These are phyloP conservation scores for Osmoderma eremita DNA, from an alignment of 2,888 invertebrate species.

Conservation along the genomic window DNA sequence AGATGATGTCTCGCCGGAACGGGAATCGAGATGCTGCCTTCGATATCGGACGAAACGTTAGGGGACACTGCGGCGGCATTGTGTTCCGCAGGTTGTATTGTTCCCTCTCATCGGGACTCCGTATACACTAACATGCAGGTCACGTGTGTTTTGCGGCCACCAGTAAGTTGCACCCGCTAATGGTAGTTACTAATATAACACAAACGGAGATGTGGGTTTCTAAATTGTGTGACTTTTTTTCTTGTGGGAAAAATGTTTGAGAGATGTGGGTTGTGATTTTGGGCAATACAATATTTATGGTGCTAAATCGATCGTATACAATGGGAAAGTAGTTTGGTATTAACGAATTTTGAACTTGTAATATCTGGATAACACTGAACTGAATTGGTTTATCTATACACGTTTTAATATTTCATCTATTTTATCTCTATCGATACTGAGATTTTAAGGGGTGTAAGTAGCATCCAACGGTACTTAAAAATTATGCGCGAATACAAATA, in stretches of 20 bases:
- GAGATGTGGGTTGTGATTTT: conserved; percentile 41
- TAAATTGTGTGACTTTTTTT: conserved; percentile 53
- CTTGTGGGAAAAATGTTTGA: conserved; percentile 55
- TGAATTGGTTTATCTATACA: too few species aligned
- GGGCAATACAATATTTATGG: conserved; percentile 14
- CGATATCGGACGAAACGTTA: conserved; percentile 13
- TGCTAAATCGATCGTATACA: neutral
- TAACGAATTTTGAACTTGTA: too few species aligned
- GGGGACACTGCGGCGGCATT: conserved; percentile 22
- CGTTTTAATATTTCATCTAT: too few species aligned
- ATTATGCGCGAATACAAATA: too few species aligned
- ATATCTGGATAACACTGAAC: too few species aligned
- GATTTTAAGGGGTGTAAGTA: too few species aligned
- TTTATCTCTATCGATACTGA: too few species aligned
- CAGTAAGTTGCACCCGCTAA: conserved; percentile 20
- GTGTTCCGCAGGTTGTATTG: conserved; percentile 33
- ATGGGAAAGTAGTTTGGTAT: neutral
- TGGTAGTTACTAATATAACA: conserved; percentile 20
- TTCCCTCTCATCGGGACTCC: conserved; percentile 19
- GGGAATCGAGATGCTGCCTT: conserved; percentile 11
- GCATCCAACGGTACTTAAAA: too few species aligned
- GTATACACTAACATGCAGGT: conserved; percentile 44
- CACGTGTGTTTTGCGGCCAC: conserved; percentile 44
- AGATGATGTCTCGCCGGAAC: too few species aligned
- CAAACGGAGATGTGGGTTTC: conserved; percentile 54